A percentile compares a stretch with the other conserved stretches of the same genome.
phyloP scores from a whole-genome alignment of 2,797 vertebrate species.

The Ispidina lecontei region DNA sequence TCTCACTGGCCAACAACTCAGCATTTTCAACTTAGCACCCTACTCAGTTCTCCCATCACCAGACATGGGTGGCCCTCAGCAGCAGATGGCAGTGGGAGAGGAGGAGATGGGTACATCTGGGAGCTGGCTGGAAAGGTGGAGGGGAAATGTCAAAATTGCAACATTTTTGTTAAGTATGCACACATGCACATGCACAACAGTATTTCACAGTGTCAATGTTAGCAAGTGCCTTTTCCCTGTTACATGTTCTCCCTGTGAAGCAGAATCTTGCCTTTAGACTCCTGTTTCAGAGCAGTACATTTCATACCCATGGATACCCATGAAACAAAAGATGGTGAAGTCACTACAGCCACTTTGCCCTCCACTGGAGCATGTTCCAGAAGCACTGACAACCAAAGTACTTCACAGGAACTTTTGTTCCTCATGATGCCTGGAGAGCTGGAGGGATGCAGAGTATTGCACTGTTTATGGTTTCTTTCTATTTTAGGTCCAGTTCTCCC shows the following conservation, averaged over 20 bases:
- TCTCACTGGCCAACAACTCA: neutral
- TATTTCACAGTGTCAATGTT: conserved; percentile 23
- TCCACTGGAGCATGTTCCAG: conserved; percentile 14
- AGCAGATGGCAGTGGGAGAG: neutral
- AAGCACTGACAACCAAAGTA: conserved; percentile 37
- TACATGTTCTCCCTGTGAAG: neutral
- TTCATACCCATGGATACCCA: neutral
- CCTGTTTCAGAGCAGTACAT: neutral
- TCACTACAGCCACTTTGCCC: conserved; percentile 14
- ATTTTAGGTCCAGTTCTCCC: neutral
- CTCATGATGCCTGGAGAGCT: neutral
- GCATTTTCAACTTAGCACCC: neutral
- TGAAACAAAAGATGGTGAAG: neutral
- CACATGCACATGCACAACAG: conserved; percentile 40
- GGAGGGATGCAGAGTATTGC: neutral
- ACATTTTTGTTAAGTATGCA: neutral
- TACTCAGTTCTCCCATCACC: neutral
- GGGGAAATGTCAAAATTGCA: neutral
- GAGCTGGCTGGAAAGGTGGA: neutral
- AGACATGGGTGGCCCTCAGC: neutral
- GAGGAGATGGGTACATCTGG: neutral
- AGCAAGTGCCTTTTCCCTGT: neutral
- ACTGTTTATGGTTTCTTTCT: neutral
- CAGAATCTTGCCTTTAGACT: neutral
- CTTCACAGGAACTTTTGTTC: conserved; percentile 8